Evolutionary conservation across 2,113 vertebrate genomes (phyloP).

Genomic region (Oryzias celebensis): DNA sequence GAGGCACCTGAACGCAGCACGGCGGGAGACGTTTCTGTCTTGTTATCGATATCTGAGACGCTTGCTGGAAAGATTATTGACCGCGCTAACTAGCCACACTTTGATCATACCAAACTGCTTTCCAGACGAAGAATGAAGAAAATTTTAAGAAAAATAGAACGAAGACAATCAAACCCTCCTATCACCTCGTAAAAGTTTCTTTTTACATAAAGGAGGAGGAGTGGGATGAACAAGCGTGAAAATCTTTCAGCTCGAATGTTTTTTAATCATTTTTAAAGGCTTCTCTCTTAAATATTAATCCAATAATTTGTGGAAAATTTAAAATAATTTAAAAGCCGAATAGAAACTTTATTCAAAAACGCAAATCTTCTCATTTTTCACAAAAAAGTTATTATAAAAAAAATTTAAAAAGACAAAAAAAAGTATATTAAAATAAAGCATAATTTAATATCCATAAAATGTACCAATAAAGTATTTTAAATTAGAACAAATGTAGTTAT

Average conservation of each 20-base stretch:
- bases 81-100: constrained; percentile 72
- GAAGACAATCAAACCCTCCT: not conserved
- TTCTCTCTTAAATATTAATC: no score
- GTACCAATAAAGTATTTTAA: no score
- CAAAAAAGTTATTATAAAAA: no score
- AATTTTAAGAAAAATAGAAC: not conserved
- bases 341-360: no score
- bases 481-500: not conserved
- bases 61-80: constrained; percentile 67
- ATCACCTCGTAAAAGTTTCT: not conserved
- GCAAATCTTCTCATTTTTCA: no score
- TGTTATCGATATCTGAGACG: constrained; percentile 66
- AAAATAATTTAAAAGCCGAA: no score
- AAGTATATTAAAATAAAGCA: no score
- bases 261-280: no score
- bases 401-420: no score
- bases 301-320: no score
- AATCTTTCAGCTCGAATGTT: constrained; percentile 17
- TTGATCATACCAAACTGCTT: constrained; percentile 68
- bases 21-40: constrained; percentile 53
- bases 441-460: no score
- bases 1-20: constrained; percentile 51
- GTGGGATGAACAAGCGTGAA: constrained; percentile 38
- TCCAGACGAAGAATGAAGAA: constrained; percentile 48
- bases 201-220: not conserved